Evolutionary conservation across 2,797 vertebrate genomes (phyloP).

Genomic region (Phalloptychus januarius): DNA sequence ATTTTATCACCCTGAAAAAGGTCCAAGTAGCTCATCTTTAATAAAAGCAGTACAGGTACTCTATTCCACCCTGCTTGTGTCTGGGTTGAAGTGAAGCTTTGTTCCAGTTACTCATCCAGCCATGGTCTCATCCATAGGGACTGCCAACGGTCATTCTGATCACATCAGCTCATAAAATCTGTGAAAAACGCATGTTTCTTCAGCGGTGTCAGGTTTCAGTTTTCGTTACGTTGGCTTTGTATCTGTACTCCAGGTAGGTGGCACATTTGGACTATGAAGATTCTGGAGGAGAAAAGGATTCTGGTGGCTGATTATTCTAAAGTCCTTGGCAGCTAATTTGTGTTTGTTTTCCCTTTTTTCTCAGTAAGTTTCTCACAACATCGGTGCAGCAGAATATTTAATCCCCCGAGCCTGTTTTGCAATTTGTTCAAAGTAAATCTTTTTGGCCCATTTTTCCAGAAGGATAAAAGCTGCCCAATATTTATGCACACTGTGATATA

Average conservation of each 20-base stretch:
- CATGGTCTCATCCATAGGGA: background rate
- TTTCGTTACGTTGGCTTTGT: background rate
- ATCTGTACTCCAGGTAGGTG: background rate
- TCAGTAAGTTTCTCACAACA: background rate
- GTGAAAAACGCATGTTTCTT: background rate
- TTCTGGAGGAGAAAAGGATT: background rate
- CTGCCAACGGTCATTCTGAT: background rate
- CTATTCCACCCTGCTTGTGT: background rate
- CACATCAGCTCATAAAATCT: background rate
- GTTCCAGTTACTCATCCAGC: background rate
- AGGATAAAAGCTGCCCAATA: background rate
- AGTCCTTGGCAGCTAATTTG: background rate
- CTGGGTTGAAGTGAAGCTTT: background rate
- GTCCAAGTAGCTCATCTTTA: background rate
- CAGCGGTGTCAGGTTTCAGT: background rate
- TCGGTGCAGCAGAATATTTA: background rate
- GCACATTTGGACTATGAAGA: background rate
- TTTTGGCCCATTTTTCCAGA: background rate
- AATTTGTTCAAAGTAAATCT: background rate
- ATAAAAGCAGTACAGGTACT: background rate
- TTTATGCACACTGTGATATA: background rate
- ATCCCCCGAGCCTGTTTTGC: background rate
- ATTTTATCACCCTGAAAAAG: background rate
- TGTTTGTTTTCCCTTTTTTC: background rate
- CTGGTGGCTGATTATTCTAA: background rate